Evolutionary conservation across 1,140 invertebrate genomes (phyloP), one percentile per base, ranked within the genome.

Genomic region (Diorhabda sublineata): DNA sequence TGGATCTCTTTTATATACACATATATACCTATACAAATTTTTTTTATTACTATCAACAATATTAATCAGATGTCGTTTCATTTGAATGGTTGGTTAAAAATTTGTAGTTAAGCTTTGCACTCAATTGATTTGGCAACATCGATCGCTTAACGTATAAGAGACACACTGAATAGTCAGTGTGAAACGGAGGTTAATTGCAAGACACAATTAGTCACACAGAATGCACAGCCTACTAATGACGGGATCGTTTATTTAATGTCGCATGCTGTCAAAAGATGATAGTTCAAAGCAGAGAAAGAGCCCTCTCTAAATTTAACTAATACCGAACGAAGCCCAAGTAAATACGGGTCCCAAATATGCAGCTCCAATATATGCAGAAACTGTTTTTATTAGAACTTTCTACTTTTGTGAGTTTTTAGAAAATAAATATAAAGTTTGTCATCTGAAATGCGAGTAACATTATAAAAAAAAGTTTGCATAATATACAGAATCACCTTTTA

Each of bases 201-300:
- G 61, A 62, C 44, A 62, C 61, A 62, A 62, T 62, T 62, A 62
- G 61, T 62, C 61, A 65, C 47, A 65, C 11, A 43, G 64, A 26
- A 42, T 65, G 56, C 64, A 57, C 47, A 65, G 42, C 47, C 47
- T 58, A 47, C 64, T 65, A 65, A 65, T 58, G 45, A 65, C 26
- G 56, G 42, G 64, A 65, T 56, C 47, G 64, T 65, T 52, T 26
- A 65, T 57, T 58, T 65, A 8, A 56, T 7, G 64, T 45, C 52
- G 41, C 11, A 45, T 11, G n/a, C 52, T 42, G 9, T 65, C 45
- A 65, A 57, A 42, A 57, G 42, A 56, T 9, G 26, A 42, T 26
- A 58, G 52, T 56, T 9, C 45, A 4, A 65, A 65, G 47, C 47
- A n/a, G 47, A 52, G n/a, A 6, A n/a, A 52, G 47, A n/a, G 47